These are phyloP conservation scores for Oreochromis grahami DNA, from an alignment of 2,797 vertebrate species.

Conservation along the genomic window DNA sequence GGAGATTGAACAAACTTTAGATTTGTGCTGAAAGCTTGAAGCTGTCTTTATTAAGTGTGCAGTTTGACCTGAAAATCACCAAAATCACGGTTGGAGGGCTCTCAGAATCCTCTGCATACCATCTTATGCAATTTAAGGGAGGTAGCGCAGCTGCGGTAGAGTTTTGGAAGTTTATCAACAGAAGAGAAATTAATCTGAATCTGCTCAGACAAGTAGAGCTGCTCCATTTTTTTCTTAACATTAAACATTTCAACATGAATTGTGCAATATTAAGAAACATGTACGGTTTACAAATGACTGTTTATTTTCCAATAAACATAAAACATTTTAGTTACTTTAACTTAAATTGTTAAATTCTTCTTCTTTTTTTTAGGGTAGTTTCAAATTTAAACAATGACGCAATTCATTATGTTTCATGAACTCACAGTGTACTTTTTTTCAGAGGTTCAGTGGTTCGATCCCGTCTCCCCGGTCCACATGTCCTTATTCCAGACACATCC, in stretches of 20 bases:
- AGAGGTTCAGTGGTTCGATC: not conserved
- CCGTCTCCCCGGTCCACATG: not conserved
- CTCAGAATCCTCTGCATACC: conserved; percentile 8
- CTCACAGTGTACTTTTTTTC: not conserved
- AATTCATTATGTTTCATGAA: not conserved
- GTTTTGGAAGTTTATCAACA: conserved; percentile 33
- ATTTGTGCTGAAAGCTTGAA: conserved; percentile 34
- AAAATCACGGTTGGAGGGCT: conserved; percentile 43
- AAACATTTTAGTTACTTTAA: not conserved
- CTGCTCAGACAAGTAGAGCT: not conserved
- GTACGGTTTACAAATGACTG: not conserved
- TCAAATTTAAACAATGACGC: not conserved
- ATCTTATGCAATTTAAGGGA: conserved; percentile 43
- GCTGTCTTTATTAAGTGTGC: conserved; percentile 42
- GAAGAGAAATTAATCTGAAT: not conserved
- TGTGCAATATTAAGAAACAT: not conserved
- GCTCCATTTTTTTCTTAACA: not conserved
- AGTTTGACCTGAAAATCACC: conserved; percentile 59
- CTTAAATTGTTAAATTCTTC: not conserved
- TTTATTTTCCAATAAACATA: not conserved
- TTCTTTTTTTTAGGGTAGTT: not conserved
- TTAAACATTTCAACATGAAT: not conserved
- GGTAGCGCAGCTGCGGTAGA: conserved; percentile 17
- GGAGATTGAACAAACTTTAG: conserved; percentile 40
- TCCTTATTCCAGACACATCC: not conserved